Base-by-base conservation (phyloP, 2,797 vertebrate species). In the Okamejei kenojei region DNA sequence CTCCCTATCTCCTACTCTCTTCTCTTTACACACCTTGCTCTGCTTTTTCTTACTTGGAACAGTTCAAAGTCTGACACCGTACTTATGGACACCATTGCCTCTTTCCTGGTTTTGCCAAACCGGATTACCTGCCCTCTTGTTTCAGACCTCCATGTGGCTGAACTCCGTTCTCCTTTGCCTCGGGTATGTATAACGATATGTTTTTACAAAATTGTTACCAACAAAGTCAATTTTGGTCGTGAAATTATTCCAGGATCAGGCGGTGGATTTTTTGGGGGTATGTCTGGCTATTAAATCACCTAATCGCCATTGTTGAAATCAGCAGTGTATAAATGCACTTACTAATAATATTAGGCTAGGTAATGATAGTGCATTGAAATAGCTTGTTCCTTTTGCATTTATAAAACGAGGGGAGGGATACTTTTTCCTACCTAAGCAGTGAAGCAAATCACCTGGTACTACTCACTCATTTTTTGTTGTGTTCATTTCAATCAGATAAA, bases 1-100 rank as follows among this genome's bases (percentile, higher is more conserved):
- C 86, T 35, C n/a, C 68, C 32, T 2, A 63, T 71, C 65, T 71
- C 15, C 45, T 21, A 19, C 80, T 82, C 86, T 71, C 26, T 32
- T 63, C 58, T n/a, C n/a, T 19, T 26, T n/a, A 23, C 21, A 38
- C 13, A 17, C 65, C 93, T 79, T 17, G 63, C 86, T 93, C 29
- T 74, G 93, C 10, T 61, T 96, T 93, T 96, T 19, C 65, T n/a
- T 23, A 74, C 63, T 68, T 88, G 84, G 45, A 3, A 23, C 61
- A 99, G 98, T 96, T 96, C 97, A 80, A 96, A 99, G 88, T 98
- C 98, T 93, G 98, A 98, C 96, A 97, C 97, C 93, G 96, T 98
- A 97, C 97, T 99, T 96, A 99, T 99, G 98, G 98, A 99, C 95
- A 96, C 97, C 94, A 98, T 99, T 93, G 96, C 98, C 94, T 97